phyloP scores from a whole-genome alignment of 2,113 vertebrate genomes.

The Struthidea cinerea region DNA sequence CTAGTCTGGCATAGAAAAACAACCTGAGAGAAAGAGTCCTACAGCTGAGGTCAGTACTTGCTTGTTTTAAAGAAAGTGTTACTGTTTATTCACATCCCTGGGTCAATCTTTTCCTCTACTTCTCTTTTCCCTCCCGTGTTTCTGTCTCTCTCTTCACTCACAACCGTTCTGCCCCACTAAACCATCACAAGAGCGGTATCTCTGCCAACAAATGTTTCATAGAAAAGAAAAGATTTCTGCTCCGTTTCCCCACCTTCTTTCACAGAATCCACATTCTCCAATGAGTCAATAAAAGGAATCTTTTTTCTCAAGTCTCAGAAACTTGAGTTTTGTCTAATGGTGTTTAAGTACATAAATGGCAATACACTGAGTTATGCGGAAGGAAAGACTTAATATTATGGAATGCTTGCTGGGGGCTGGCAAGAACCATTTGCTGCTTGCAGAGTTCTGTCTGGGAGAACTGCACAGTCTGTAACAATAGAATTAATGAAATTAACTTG shows the following conservation, averaged over 20 bases:
- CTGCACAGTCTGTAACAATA: background rate
- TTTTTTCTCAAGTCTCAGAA: background rate
- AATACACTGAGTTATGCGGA: background rate
- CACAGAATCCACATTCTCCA: background rate
- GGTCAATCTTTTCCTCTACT: background rate
- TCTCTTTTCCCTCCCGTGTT: background rate
- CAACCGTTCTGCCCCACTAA: background rate
- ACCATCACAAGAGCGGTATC: background rate
- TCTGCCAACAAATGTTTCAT: background rate
- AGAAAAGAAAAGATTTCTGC: background rate
- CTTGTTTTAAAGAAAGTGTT: background rate
- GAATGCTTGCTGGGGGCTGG: background rate
- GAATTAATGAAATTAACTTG: slow-evolving; percentile 7
- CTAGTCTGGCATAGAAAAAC: background rate
- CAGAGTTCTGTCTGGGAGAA: background rate
- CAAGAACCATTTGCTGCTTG: background rate
- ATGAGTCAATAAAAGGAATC: background rate
- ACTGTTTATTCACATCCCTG: background rate
- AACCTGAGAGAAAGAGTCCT: background rate
- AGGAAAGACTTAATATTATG: background rate
- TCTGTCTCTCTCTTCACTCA: background rate
- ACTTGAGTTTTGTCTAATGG: background rate
- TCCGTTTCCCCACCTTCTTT: background rate
- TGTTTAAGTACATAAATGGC: slow-evolving; percentile 31
- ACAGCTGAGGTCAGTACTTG: background rate